Conservation (phyloP, 2,113 vertebrate species). For the Charina bottae region DNA sequence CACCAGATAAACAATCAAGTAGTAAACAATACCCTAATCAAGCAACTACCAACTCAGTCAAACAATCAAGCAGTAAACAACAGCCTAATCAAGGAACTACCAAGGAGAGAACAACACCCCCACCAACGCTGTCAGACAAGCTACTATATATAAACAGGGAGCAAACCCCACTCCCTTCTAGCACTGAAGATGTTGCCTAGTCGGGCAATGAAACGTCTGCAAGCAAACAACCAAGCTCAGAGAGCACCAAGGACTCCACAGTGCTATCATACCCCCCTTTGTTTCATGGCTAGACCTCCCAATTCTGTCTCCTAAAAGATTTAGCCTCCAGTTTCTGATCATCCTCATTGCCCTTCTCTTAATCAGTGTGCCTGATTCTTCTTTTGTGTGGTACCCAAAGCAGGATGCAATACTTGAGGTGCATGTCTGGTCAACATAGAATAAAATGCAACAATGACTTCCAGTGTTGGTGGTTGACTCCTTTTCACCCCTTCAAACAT, state of each 20-base stretch:
- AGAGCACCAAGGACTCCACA: background rate
- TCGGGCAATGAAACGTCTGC: too few relatives aligned
- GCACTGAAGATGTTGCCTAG: too few relatives aligned
- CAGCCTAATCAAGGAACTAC: too few relatives aligned
- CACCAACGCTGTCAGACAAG: too few relatives aligned
- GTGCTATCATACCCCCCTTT: background rate
- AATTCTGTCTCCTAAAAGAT: background rate
- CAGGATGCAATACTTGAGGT: background rate
- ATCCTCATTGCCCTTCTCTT: background rate
- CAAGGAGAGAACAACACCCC: too few relatives aligned
- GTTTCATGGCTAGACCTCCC: background rate
- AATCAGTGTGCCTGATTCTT: background rate
- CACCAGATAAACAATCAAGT: too few relatives aligned
- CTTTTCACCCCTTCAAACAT: background rate
- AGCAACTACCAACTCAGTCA: too few relatives aligned
- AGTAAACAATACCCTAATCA: too few relatives aligned
- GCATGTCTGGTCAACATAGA: background rate
- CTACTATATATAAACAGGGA: too few relatives aligned
- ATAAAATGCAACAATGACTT: background rate
- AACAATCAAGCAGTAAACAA: too few relatives aligned
- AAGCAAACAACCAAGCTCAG: too few relatives aligned
- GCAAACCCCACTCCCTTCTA: too few relatives aligned
- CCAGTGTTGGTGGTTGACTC: background rate
- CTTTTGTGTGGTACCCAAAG: background rate
- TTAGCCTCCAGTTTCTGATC: background rate